These are phyloP conservation scores for Aleadryas rufinucha DNA, from an alignment of 2,113 vertebrate genomes.

Conservation along the genomic window DNA sequence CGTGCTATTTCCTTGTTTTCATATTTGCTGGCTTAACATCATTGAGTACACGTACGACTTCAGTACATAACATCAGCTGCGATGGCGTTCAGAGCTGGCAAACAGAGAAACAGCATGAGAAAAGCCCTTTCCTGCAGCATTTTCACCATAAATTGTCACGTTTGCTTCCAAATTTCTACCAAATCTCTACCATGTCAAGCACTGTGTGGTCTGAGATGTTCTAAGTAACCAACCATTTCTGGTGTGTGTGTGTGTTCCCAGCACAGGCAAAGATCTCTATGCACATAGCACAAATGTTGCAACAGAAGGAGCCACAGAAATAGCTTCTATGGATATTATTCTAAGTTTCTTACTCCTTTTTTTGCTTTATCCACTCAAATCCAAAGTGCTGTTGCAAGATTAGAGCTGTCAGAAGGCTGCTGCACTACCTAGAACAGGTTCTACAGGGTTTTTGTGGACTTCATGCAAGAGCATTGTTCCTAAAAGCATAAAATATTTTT, in stretches of 20 bases:
- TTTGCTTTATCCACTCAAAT: neutral
- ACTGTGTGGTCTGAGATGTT: neutral
- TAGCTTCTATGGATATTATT: neutral
- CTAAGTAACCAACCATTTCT: neutral
- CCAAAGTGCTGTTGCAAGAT: neutral
- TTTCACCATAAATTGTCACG: conserved; percentile 19
- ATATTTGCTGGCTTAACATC: conserved; percentile 71
- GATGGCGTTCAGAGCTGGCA: conserved; percentile 70
- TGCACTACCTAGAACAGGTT: neutral
- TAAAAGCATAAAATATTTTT: neutral
- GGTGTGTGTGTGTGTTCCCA: neutral
- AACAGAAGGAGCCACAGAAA: neutral
- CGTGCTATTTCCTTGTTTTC: conserved; percentile 73
- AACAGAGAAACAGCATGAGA: conserved; percentile 73
- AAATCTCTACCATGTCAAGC: neutral
- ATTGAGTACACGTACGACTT: conserved; percentile 65
- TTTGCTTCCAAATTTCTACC: neutral
- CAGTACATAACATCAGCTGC: conserved; percentile 68
- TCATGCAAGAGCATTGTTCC: fast-evolving
- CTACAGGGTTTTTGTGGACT: neutral
- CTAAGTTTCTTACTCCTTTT: neutral
- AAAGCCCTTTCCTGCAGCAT: conserved; percentile 59
- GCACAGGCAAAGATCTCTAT: neutral
- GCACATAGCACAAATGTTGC: neutral
- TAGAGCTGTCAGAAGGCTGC: neutral